Evolutionary conservation across 2,797 vertebrate species (phyloP), one percentile per base, ranked within the genome.

Genomic region (Sardinella longiceps): DNA sequence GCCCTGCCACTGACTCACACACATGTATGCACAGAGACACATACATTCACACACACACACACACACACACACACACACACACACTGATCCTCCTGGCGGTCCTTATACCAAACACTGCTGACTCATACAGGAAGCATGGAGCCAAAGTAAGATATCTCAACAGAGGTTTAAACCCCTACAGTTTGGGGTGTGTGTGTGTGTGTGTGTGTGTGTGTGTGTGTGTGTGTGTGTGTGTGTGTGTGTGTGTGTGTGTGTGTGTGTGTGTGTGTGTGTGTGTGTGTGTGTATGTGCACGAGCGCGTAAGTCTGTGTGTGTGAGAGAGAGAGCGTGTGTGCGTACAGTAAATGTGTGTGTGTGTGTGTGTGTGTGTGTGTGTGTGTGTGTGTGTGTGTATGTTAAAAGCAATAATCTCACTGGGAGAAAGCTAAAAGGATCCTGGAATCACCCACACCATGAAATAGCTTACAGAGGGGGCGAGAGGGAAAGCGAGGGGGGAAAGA

Each of bases 111-210:
- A 2, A 77, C 28, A 77, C 15, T 77, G 70, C 37, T 77, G 70
- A 77, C 37, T 77, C 70, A 77, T 7, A 77, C 33, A 23, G 70
- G 70, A 77, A 10, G 70, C 70, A 37, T 23, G 37, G 20, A 77
- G 4, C 70, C 70, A 3, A 39, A 77, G 33, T 77, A 37, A 43
- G 70, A 77, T 77, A 77, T 77, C 37, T 77, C 70, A 77, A 37
- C 20, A 39, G 70, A 77, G 70, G 70, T 39, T 77, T 77, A 77
- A 77, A 20, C 70, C n/a, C 23, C n/a, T 60, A 53, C 20, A 53
- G 7, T 50, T 30, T 1, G n/a, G 51, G 5, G 51, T 56, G 51
- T 14, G 12, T 14, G 20, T 56, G 23, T 60, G 58, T 60, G 58
- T 60, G 58, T 60, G 58, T 60, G 58, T 28, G 58, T 60, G 58